phyloP scores from a whole-genome alignment of 2,888 invertebrate species.

The Andrena dorsata region DNA sequence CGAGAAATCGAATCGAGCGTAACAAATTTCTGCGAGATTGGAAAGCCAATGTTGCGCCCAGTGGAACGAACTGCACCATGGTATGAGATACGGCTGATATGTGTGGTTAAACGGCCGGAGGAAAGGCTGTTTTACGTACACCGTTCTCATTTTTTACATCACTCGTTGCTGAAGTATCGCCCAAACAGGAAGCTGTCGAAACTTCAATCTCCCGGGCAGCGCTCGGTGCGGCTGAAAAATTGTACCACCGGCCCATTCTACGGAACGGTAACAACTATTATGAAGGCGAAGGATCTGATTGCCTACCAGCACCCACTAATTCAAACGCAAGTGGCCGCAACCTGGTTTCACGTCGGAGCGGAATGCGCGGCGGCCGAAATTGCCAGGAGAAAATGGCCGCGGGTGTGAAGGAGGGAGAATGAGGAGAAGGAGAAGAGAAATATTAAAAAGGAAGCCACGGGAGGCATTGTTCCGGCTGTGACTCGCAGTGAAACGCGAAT shows the following conservation, averaged over 20 bases:
- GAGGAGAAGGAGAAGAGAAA: conserved; percentile 42
- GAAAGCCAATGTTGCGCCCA: not conserved
- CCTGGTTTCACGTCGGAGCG: conserved; percentile 37
- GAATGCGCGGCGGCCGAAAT: conserved; percentile 49
- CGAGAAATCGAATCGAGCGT: conserved; percentile 17
- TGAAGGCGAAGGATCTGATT: conserved; percentile 33
- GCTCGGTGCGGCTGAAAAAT: not conserved
- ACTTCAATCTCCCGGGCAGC: not conserved
- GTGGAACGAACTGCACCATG: conserved; percentile 3
- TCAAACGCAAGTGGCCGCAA: conserved; percentile 49
- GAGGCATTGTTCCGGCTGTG: conserved; percentile 58
- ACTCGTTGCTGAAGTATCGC: not conserved
- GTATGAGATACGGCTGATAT: not conserved
- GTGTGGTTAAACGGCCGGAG: conserved; percentile 13
- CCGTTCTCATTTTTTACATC: not conserved
- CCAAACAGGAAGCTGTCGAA: not conserved
- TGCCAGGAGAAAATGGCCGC: conserved; percentile 42
- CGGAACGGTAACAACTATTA: conserved; percentile 30
- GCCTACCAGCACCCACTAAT: conserved; percentile 37
- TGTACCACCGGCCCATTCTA: not conserved
- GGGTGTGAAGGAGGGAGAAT: conserved; percentile 10
- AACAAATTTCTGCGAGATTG: conserved; percentile 32
- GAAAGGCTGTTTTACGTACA: not conserved
- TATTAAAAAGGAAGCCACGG: conserved; percentile 55
- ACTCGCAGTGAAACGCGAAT: conserved; percentile 62